Percentiles rank a stretch among this genome's conserved stretches.
phyloP scores from a whole-genome alignment of 2,113 vertebrate species.

The Salvelinus sp. region DNA sequence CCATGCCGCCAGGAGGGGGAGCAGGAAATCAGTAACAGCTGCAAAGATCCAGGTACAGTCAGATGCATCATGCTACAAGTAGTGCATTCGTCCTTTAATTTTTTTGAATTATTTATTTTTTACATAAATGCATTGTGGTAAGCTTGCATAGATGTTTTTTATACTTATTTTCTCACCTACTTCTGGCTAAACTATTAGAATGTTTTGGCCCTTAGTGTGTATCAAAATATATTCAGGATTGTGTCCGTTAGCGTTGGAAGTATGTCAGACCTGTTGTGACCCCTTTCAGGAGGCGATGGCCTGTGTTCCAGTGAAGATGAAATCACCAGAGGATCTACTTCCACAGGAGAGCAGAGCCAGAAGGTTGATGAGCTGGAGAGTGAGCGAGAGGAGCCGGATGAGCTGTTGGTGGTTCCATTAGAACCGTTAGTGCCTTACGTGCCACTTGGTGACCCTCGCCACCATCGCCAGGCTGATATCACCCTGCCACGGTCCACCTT shows the following conservation, averaged over 20 bases:
- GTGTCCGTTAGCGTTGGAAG: background rate
- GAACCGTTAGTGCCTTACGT: too few species aligned
- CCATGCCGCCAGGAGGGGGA: slow-evolving; percentile 78
- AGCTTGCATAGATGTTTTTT: background rate
- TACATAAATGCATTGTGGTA: too few species aligned
- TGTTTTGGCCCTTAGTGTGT: too few species aligned
- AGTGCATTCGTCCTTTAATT: background rate
- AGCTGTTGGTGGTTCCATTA: background rate
- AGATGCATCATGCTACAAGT: background rate
- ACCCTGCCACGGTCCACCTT: slow-evolving; percentile 61
- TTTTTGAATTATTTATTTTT: too few species aligned
- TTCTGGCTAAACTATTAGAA: too few species aligned
- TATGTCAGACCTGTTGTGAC: background rate
- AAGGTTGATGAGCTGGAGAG: slow-evolving; percentile 56
- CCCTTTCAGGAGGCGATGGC: slow-evolving; percentile 22
- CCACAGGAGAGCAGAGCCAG: background rate
- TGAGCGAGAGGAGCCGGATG: background rate
- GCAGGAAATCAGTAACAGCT: slow-evolving; percentile 30
- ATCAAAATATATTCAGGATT: background rate
- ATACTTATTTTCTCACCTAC: background rate
- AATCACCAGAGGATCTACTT: rapidly evolving
- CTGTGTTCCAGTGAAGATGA: background rate
- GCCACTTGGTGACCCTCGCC: too few species aligned
- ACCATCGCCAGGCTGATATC: too few species aligned
- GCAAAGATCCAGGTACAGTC: background rate